These are phyloP conservation scores for Ditula angustiorana DNA, from an alignment of 2,888 invertebrate species.

Conservation along the genomic window DNA sequence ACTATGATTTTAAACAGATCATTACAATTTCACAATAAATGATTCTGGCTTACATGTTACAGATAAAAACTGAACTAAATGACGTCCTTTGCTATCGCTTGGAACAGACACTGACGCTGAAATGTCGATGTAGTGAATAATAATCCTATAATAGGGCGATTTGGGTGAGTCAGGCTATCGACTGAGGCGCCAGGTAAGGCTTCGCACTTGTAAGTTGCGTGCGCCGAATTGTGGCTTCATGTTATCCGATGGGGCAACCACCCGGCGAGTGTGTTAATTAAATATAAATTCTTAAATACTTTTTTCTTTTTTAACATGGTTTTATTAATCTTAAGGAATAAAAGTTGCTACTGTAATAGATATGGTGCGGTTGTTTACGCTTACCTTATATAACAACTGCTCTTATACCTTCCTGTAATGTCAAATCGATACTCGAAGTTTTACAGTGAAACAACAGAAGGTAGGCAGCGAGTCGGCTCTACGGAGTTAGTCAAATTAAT, in stretches of 20 bases:
- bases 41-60: slow-evolving; percentile 1
- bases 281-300: background rate
- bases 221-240: slow-evolving; percentile 75
- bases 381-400: background rate
- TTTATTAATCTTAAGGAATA: too few relatives aligned
- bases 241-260: slow-evolving; percentile 55
- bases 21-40: slow-evolving; percentile 2
- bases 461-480: slow-evolving; percentile 6
- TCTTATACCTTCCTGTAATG: slow-evolving; percentile 42
- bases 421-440: slow-evolving; percentile 39
- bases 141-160: slow-evolving; percentile 58
- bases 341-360: too few relatives aligned
- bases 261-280: slow-evolving; percentile 34
- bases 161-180: slow-evolving; percentile 62
- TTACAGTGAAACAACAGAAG: slow-evolving; percentile 15
- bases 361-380: background rate
- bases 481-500: slow-evolving; percentile 18
- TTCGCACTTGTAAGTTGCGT: slow-evolving; percentile 67
- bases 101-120: slow-evolving; percentile 20
- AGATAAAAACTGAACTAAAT: slow-evolving; percentile 22
- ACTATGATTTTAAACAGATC: slow-evolving; percentile 56
- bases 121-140: slow-evolving; percentile 40
- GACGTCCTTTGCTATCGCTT: slow-evolving; percentile 21
- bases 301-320: too few relatives aligned
- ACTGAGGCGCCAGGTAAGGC: slow-evolving; percentile 65